These are phyloP conservation scores for Melanostigma gelatinosum DNA, from an alignment of 2,113 vertebrate genomes.

Conservation along the genomic window DNA sequence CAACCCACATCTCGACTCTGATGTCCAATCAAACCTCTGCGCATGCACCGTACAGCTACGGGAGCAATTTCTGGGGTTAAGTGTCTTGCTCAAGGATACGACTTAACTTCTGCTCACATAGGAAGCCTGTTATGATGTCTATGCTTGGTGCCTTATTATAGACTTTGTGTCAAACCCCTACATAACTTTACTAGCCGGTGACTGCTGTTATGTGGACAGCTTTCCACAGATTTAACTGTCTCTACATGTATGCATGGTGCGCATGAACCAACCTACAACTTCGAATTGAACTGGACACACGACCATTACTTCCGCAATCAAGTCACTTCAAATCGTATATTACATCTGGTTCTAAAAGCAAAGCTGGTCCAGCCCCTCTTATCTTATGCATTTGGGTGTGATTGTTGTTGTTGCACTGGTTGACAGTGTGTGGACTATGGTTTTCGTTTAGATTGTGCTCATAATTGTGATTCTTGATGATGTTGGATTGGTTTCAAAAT, in stretches of 20 bases:
- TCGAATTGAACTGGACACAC: not conserved
- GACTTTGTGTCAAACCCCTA: not conserved
- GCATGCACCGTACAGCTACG: no score
- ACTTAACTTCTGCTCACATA: not conserved
- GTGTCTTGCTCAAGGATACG: no score
- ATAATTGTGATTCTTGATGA: constrained; percentile 24
- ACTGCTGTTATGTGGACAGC: not conserved
- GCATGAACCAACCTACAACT: not conserved
- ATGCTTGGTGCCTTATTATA: not conserved
- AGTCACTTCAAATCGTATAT: not conserved
- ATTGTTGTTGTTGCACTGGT: not conserved
- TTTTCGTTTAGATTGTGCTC: not conserved
- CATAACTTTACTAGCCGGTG: not conserved
- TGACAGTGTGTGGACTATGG: not conserved
- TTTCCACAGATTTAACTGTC: not conserved
- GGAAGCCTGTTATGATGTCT: not conserved
- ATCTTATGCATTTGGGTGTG: not conserved
- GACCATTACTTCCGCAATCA: not conserved
- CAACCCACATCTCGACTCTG: not conserved
- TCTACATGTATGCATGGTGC: not conserved
- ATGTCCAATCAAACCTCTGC: not conserved
- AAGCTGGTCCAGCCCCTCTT: not conserved
- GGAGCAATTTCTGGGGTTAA: no score
- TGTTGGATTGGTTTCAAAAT: constrained; percentile 40
- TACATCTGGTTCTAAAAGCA: not conserved